These are phyloP conservation scores for Circaetus cinerascens DNA, from an alignment of 2,113 vertebrate species.

Conservation along the genomic window DNA sequence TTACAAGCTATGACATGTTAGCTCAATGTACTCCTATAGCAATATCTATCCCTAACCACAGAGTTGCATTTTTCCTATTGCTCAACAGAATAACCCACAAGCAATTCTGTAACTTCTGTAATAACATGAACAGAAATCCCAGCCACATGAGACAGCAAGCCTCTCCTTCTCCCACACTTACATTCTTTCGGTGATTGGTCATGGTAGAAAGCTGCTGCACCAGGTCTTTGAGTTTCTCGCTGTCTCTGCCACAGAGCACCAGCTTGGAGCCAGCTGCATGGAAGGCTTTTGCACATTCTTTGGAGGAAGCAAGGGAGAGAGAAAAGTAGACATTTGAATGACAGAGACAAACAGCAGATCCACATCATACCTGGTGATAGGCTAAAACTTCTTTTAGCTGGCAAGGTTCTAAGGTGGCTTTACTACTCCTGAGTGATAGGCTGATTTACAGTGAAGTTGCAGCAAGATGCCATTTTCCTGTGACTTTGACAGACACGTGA, in stretches of 20 bases:
- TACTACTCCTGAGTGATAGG: neutral
- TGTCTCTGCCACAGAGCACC: slow-evolving; percentile 89
- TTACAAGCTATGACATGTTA: neutral
- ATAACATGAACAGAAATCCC: neutral
- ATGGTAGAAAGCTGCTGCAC: slow-evolving; percentile 74
- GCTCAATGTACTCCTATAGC: neutral
- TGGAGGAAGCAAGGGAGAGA: neutral
- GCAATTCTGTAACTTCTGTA: neutral
- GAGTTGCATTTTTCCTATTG: neutral
- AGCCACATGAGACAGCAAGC: fast-evolving
- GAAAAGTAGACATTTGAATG: neutral
- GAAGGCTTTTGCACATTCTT: slow-evolving; percentile 92
- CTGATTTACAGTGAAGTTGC: neutral
- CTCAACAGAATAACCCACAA: neutral
- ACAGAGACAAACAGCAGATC: neutral
- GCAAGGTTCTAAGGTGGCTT: neutral
- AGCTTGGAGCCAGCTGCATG: slow-evolving; percentile 84
- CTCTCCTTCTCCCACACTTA: slow-evolving; percentile 21
- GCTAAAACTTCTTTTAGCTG: neutral
- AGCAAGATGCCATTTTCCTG: neutral
- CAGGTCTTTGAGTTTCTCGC: slow-evolving; percentile 78
- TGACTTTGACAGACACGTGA: neutral
- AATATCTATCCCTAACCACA: neutral
- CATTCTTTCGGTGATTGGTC: slow-evolving; percentile 27
- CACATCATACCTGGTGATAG: neutral